A percentile compares a stretch with the other conserved stretches of the same genome.
These are phyloP conservation scores for Diadumene lineata DNA, from an alignment of 92 coral and sea anemone genomes.

Conservation along the genomic window DNA sequence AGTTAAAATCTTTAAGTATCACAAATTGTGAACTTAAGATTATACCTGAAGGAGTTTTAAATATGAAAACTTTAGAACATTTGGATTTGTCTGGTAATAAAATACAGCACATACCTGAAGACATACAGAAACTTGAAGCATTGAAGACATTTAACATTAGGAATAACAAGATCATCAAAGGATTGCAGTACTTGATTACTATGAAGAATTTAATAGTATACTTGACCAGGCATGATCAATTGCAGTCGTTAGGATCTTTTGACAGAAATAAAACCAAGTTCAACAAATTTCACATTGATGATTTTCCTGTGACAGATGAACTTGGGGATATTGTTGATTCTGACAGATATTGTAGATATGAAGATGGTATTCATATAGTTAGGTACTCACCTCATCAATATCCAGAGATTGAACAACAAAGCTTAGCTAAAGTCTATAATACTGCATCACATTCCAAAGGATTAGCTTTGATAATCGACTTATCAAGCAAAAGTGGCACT, in stretches of 20 bases:
- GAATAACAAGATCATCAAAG: constrained; percentile 34
- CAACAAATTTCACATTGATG: constrained; percentile 15
- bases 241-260: neutral
- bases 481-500: neutral
- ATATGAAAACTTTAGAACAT: constrained; percentile 27
- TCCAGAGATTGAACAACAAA: constrained; percentile 18
- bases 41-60: constrained; percentile 41
- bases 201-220: constrained; percentile 5
- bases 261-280: constrained; percentile 14
- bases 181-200: constrained; percentile 19
- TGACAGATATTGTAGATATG: constrained; percentile 22
- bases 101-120: constrained; percentile 25
- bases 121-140: constrained; percentile 4
- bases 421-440: constrained; percentile 33
- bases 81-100: constrained; percentile 43
- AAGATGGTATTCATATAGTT: constrained; percentile 21
- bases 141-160: constrained; percentile 30
- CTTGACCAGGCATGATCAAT: constrained; percentile 20
- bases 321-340: neutral
- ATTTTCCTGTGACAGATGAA: constrained; percentile 16
- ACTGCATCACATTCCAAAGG: constrained; percentile 64
- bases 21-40: constrained; percentile 27
- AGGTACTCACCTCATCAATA: constrained; percentile 41
- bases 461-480: constrained; percentile 40
- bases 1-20: constrained; percentile 39